A percentile compares a stretch with the other conserved stretches of the same genome.
Conservation (phyloP, 2,113 vertebrate genomes). For the Elephantulus edwardii region DNA sequence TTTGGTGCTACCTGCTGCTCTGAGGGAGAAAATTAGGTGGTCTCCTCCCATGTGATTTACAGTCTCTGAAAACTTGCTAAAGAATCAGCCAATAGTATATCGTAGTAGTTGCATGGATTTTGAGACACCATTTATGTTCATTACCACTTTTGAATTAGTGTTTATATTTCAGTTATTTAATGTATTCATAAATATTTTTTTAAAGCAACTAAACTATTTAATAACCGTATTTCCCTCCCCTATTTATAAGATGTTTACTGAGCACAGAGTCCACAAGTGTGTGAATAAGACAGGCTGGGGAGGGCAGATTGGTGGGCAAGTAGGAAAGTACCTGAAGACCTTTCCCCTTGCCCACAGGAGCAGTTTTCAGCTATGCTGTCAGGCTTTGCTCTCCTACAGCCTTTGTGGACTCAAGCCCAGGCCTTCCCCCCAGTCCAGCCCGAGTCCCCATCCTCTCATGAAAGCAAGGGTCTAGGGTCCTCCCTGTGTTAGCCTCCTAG, state of each 20-base stretch:
- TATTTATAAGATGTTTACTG: slow-evolving; percentile 65
- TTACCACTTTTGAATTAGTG: background rate
- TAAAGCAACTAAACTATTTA: no score
- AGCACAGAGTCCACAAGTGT: background rate
- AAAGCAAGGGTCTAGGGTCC: background rate
- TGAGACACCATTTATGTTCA: background rate
- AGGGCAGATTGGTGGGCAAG: background rate
- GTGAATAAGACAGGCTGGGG: background rate
- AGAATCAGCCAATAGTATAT: no score
- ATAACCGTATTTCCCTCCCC: no score
- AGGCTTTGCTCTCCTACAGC: background rate
- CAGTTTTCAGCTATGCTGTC: background rate
- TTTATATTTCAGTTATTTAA: background rate
- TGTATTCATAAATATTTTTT: background rate
- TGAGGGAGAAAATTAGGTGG: no score
- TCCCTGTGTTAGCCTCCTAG: slow-evolving; percentile 21
- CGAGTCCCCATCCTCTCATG: background rate
- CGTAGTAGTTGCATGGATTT: no score
- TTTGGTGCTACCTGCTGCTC: no score
- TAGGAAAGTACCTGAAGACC: no score
- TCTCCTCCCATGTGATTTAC: no score
- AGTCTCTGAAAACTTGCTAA: no score
- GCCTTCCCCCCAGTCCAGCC: background rate
- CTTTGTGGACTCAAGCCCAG: background rate
- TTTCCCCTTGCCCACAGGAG: background rate